A percentile compares a stretch with the other conserved stretches of the same genome.
Conservation (phyloP, 2,797 vertebrate species). For the Cyprinella venusta region DNA sequence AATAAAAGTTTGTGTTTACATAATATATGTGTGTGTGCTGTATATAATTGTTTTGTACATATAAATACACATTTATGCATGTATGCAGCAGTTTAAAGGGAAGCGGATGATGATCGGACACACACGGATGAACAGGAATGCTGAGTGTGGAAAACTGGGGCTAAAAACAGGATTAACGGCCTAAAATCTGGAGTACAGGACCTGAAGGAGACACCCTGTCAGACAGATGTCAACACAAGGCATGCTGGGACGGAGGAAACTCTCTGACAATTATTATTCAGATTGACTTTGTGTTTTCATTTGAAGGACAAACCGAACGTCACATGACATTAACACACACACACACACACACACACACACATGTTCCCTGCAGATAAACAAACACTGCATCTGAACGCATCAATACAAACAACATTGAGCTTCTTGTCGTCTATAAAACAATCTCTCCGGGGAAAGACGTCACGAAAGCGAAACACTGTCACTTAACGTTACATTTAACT, state of each 20-base stretch:
- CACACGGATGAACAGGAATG: conserved; percentile 2
- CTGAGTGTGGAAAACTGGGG: conserved; percentile 21
- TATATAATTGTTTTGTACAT: too few species aligned
- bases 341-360: too few species aligned
- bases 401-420: background rate
- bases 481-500: too few species aligned
- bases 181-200: conserved; percentile 11
- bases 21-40: too few species aligned
- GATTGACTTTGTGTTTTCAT: background rate
- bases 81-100: background rate
- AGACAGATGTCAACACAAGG: conserved; percentile 47
- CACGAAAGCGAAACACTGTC: too few species aligned
- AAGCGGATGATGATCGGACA: conserved; percentile 4
- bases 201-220: conserved; percentile 44
- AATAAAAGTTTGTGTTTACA: too few species aligned
- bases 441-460: too few species aligned
- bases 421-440: background rate
- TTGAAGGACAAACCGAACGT: background rate
- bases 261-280: background rate
- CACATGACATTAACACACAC: background rate
- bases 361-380: background rate
- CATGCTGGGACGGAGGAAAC: background rate
- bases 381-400: background rate
- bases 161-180: conserved; percentile 16
- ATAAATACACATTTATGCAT: too few species aligned